Conservation (phyloP, 2,888 invertebrate genomes). For the Stegophylla sp. region DNA sequence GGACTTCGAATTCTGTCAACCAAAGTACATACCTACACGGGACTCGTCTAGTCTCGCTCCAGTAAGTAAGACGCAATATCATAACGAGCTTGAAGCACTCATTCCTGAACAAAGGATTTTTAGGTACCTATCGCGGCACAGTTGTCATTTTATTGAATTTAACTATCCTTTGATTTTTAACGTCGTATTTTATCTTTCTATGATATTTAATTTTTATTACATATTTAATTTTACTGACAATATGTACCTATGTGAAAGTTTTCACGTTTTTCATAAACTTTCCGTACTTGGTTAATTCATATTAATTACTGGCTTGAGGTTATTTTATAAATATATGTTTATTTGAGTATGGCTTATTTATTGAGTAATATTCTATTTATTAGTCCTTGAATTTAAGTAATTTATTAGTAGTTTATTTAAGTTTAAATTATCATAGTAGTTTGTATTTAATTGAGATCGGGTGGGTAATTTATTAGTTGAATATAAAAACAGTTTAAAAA, state of each 20-base stretch:
- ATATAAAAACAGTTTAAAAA: background rate
- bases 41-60: slow-evolving; percentile 31
- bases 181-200: background rate
- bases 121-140: background rate
- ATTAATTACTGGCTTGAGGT: background rate
- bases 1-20: background rate
- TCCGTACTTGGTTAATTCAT: background rate
- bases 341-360: background rate
- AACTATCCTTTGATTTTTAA: no score
- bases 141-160: background rate
- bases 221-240: background rate
- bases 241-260: background rate
- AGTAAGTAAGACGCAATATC: slow-evolving; percentile 59
- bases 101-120: slow-evolving; percentile 22
- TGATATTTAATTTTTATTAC: background rate
- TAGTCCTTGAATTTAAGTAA: slow-evolving; percentile 26
- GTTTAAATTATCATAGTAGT: slow-evolving; percentile 11
- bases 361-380: slow-evolving; percentile 20
- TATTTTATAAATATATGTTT: background rate
- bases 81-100: slow-evolving; percentile 16
- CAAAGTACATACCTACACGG: background rate
- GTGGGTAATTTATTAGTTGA: slow-evolving; percentile 1
- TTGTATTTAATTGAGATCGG: slow-evolving; percentile 33
- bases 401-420: background rate
- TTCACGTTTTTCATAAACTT: background rate